Conservation (phyloP, 2,797 vertebrate species). For the Centroberyx gerrardi region DNA sequence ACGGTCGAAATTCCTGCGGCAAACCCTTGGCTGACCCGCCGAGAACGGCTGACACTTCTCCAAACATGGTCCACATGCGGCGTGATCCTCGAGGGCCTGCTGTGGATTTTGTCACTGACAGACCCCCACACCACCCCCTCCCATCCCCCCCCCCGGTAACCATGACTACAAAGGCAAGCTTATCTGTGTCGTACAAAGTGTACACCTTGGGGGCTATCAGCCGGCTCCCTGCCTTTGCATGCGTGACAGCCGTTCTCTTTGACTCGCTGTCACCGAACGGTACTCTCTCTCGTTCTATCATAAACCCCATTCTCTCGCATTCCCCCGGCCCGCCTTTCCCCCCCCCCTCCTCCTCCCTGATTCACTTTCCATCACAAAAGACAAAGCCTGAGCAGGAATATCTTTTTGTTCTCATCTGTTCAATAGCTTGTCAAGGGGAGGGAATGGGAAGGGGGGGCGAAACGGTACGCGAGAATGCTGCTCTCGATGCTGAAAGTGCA, state of each 20-base stretch:
- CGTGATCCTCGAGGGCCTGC: constrained; percentile 26
- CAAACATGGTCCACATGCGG: constrained; percentile 72
- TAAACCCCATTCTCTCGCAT: constrained; percentile 23
- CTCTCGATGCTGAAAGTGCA: constrained; percentile 23
- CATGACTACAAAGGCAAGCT: constrained; percentile 57
- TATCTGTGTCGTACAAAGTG: constrained; percentile 63
- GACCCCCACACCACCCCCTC: neutral
- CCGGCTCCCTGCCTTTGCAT: neutral
- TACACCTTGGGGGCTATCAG: constrained; percentile 51
- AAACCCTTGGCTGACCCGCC: constrained; percentile 76
- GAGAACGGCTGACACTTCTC: constrained; percentile 59
- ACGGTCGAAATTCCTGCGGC: constrained; percentile 56
- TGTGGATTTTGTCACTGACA: constrained; percentile 67
- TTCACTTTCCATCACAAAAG: constrained; percentile 13
- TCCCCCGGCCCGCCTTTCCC: neutral
- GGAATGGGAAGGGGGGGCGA: neutral
- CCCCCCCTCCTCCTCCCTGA: neutral
- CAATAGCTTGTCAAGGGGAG: constrained; percentile 33
- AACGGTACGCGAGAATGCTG: constrained; percentile 27
- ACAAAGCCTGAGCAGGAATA: constrained; percentile 28
- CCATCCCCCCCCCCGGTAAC: constrained; percentile 20
- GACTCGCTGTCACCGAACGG: constrained; percentile 30
- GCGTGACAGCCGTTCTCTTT: constrained; percentile 38
- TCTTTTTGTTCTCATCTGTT: constrained; percentile 33
- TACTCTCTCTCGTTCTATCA: constrained; percentile 29